Percentiles rank a stretch among this genome's conserved stretches.
phyloP scores from a whole-genome alignment of 1,140 invertebrate genomes.

The Listronotus oregonensis region DNA sequence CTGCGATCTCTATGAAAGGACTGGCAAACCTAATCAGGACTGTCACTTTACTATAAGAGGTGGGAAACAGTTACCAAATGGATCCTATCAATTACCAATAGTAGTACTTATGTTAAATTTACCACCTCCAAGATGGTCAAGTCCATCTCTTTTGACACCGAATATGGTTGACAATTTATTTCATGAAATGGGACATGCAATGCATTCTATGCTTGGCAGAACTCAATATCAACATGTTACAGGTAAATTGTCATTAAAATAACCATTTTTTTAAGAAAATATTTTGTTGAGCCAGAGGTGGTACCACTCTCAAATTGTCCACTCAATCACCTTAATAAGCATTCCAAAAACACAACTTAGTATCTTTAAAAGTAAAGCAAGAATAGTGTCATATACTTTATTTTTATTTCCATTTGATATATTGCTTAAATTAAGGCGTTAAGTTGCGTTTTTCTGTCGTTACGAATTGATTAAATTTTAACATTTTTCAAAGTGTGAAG shows the following conservation, averaged over 20 bases:
- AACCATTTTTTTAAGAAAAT: background rate
- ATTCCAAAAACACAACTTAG: too few relatives aligned
- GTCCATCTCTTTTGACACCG: slow-evolving; percentile 81
- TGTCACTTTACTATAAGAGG: slow-evolving; percentile 98
- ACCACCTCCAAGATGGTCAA: slow-evolving; percentile 71
- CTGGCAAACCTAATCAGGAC: slow-evolving; percentile 92
- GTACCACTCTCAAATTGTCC: too few relatives aligned
- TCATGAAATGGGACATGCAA: slow-evolving; percentile 99
- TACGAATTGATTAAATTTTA: too few relatives aligned
- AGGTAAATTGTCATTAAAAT: slow-evolving; percentile 59
- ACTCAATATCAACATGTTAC: slow-evolving; percentile 97
- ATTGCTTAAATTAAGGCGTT: too few relatives aligned
- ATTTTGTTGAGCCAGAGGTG: background rate
- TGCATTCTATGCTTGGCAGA: slow-evolving; percentile 97
- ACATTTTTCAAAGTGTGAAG: too few relatives aligned
- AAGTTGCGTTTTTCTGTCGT: too few relatives aligned
- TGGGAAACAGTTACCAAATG: slow-evolving; percentile 79
- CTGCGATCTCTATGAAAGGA: slow-evolving; percentile 93
- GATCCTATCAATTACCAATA: slow-evolving; percentile 87
- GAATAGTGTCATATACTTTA: too few relatives aligned
- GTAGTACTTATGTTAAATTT: slow-evolving; percentile 94
- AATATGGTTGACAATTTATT: slow-evolving; percentile 94
- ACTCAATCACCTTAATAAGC: too few relatives aligned
- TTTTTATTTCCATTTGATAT: too few relatives aligned
- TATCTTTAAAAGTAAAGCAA: too few relatives aligned